Base-by-base conservation (phyloP, 1,140 invertebrate species). In the Lanistes nyassanus region DNA sequence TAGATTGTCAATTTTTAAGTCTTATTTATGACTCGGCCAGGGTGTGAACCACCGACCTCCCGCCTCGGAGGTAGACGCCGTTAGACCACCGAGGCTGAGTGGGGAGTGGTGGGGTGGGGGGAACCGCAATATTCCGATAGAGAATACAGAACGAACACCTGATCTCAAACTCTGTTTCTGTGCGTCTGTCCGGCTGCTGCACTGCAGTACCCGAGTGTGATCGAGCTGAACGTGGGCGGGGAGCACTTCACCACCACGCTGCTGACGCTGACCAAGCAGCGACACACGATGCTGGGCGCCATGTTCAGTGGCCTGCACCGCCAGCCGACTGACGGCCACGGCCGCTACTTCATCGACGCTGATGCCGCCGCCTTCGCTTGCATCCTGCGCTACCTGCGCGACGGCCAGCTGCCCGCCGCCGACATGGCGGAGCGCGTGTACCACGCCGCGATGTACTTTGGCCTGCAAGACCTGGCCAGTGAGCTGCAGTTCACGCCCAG, bases 271-370 rank as follows among this genome's bases (percentile, higher is more conserved):
- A 81, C 79, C 29, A 84, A 84, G 76, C 81, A 79, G 29, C 75
- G 77, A 67, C 81, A 84, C 42, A 85, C 84, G 53, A 88, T 88
- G 87, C 66, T 88, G 53, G 79, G 81, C n/a, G 82, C 86, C 26
- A 88, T 88, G 87, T 88, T 88, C 66, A 87, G 85, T 78, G 87
- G 87, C 19, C 81, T 83, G 37, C 85, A 87, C 76, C 67, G 79
- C 13, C 76, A 84, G 3, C 76, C 81, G 3, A 79, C 79, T 67
- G 87, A 88, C 76, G 78, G 82, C 78, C 69, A 87, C 75, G 87
- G 85, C 19, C 79, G 81, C 2, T 88, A 85, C 69, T 88, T 88
- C 73, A 83, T 86, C 29, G 85, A 87, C 75, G 84, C 79, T 13
- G 83, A 85, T 76, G 85, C 84, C 2, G 79, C 80, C 16, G 79